Conservation (phyloP, 1,140 invertebrate species). For the Pygmarrhopalites habei region DNA sequence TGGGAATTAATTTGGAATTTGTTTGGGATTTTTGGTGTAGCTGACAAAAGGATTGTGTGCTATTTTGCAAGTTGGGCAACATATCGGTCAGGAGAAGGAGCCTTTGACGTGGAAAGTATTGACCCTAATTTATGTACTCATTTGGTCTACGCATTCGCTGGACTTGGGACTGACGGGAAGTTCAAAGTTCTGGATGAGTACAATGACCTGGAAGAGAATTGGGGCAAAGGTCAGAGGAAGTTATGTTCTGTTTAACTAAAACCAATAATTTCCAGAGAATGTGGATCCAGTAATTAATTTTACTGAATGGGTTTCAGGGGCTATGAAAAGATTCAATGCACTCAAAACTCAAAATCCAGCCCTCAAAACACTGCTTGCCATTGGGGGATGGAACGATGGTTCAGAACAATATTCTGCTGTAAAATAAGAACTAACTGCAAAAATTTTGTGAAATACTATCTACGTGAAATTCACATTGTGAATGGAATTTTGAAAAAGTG, state of each 20-base stretch:
- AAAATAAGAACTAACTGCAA: conserved; percentile 46
- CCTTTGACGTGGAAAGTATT: conserved; percentile 52
- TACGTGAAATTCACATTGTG: too few relatives aligned
- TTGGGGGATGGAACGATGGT: too few relatives aligned
- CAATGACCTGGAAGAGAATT: conserved; percentile 47
- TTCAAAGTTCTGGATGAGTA: conserved; percentile 45
- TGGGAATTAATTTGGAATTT: too few relatives aligned
- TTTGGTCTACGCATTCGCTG: conserved; percentile 61
- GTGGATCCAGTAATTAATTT: not conserved
- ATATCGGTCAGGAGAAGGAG: conserved; percentile 49
- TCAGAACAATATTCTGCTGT: conserved; percentile 42
- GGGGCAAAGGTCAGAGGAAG: conserved; percentile 43
- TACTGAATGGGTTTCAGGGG: conserved; percentile 35
- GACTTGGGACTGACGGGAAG: conserved; percentile 45
- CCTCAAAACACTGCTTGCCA: conserved; percentile 45
- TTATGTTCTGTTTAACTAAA: not conserved
- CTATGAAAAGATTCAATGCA: conserved; percentile 42
- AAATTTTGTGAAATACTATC: conserved; percentile 19
- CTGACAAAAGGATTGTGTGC: conserved; percentile 52
- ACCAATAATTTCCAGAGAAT: not conserved
- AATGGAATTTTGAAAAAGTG: too few relatives aligned
- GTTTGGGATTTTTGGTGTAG: too few relatives aligned
- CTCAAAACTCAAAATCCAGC: conserved; percentile 46
- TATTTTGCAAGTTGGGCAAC: conserved; percentile 58
- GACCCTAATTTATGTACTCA: conserved; percentile 60